These are phyloP conservation scores for Teleogryllus occipitalis DNA, from an alignment of 1,140 invertebrate genomes.

Conservation along the genomic window DNA sequence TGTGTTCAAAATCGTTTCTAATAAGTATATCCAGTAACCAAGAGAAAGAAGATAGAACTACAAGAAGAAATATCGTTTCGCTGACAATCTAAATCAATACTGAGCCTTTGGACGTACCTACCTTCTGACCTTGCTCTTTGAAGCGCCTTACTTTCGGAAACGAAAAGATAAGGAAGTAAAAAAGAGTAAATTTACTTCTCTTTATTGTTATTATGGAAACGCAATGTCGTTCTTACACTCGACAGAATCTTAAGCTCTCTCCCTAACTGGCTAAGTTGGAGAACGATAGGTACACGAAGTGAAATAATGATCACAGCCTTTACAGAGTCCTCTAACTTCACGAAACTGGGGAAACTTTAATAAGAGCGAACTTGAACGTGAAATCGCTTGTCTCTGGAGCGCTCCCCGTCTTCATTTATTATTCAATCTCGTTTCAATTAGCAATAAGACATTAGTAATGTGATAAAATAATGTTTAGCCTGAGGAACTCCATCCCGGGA, in stretches of 20 bases:
- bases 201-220: background rate
- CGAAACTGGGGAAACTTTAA: background rate
- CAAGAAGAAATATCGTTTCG: no score
- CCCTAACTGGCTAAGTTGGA: background rate
- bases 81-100: no score
- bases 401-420: background rate
- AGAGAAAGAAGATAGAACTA: no score
- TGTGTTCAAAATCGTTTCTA: no score
- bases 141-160: no score
- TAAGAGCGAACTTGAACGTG: background rate
- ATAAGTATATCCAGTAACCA: no score
- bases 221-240: background rate
- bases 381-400: background rate
- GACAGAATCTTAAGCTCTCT: background rate
- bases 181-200: background rate
- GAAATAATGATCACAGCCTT: background rate
- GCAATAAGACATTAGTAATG: background rate
- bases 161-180: background rate
- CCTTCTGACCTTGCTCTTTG: no score
- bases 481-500: background rate
- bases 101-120: no score
- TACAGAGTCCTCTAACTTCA: background rate
- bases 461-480: conserved; percentile 1
- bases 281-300: background rate
- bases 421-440: background rate